Base-by-base conservation (phyloP, 2,797 vertebrate genomes). In the Sitta carolinensis region DNA sequence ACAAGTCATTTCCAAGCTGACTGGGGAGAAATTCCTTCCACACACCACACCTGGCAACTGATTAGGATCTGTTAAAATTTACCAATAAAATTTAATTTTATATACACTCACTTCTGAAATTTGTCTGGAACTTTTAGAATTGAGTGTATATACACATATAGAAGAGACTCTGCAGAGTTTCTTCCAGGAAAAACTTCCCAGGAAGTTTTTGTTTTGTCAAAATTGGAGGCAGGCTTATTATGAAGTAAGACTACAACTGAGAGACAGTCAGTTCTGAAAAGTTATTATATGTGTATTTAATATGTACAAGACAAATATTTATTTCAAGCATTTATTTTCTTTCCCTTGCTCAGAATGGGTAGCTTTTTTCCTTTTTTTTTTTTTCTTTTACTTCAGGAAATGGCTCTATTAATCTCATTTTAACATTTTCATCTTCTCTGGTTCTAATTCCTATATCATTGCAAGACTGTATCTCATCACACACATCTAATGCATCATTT, bases 401-500 rank as follows among this genome's bases (percentile, higher is more conserved):
- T 78, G 52, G n/a, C 21, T 73, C 48, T 64, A 74, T 87, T 93
- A 91, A 95, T 93, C 73, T 93, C 76, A 85, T 74, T 90, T 94
- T 91, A 89, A 77, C 84, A 82, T 83, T 94, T 95, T 94, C 27
- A 8, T 63, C 36, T 89, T 81, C 43, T 92, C 42, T 68, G 12
- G 15, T 92, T 91, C 77, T n/a, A 66, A 72, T 96, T 93, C 82
- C 82, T 94, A 59, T 29, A 45, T 66, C 52, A 61, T 30, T 68
- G 48, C 17, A 72, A 77, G 36, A 34, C 47, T 83, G 59, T 16
- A 36, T 87, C 76, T 94, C 81, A 83, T 91, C 82, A 66, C 55
- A 83, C 9, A 26, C 30, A 79, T 86, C 66, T 79, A 93, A 95
- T 96, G 72, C 5, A 57, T 96, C 86, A 85, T 92, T 94, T 91